Percentiles rank a stretch among this genome's conserved stretches.
Evolutionary conservation across 2,113 vertebrate genomes (phyloP).

Genomic region (Vireo altiloquus): DNA sequence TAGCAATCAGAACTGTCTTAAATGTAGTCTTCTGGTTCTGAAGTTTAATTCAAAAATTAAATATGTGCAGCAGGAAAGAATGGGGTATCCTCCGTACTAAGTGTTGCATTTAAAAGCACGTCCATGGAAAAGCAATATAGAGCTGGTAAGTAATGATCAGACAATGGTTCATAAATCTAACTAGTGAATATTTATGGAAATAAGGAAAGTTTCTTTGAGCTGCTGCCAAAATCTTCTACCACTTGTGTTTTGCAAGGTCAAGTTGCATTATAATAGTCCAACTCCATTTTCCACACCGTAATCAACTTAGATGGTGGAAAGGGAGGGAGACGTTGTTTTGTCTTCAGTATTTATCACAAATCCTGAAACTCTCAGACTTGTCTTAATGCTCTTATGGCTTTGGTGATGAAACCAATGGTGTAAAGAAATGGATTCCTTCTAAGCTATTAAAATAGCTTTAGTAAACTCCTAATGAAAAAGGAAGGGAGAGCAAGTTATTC

Average conservation of each 20-base stretch:
- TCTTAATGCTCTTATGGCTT: background rate
- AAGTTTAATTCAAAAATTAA: background rate
- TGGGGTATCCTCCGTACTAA: background rate
- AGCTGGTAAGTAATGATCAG: conserved; percentile 70
- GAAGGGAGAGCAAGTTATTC: conserved; percentile 28
- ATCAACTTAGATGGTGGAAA: background rate
- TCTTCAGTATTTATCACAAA: background rate
- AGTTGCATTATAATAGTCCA: background rate
- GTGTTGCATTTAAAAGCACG: conserved; percentile 26
- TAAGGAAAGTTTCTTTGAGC: conserved; percentile 57
- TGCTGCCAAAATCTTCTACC: conserved; percentile 10
- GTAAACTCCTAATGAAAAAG: background rate
- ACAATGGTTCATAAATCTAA: conserved; percentile 39
- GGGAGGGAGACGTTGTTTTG: background rate
- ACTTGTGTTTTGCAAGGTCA: conserved; percentile 36
- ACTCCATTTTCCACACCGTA: background rate
- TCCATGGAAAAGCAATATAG: conserved; percentile 43
- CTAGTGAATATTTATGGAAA: conserved; percentile 63
- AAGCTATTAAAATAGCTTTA: background rate
- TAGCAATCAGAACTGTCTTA: background rate
- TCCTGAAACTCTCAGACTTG: background rate
- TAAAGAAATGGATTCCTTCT: background rate
- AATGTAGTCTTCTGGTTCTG: background rate
- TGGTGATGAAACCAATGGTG: background rate
- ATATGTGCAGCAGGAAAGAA: background rate